Percentiles rank a stretch among this genome's conserved stretches.
Evolutionary conservation across 2,888 invertebrate genomes (phyloP).

Genomic region (Perithous albicinctus): DNA sequence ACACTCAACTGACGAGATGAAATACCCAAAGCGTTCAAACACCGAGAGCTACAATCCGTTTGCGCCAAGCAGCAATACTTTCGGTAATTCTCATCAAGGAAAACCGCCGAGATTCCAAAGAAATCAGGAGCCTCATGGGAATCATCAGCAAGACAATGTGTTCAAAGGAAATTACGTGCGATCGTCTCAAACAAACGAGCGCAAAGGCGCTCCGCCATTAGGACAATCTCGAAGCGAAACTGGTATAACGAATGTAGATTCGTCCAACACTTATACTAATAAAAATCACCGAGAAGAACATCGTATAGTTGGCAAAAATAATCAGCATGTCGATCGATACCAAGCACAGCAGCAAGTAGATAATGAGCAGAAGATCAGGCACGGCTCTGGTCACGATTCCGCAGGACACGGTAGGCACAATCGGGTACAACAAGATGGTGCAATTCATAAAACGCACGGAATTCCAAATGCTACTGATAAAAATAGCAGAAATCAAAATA

Average conservation of each 20-base stretch:
- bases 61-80: slow-evolving; percentile 67
- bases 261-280: slow-evolving; percentile 8
- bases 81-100: slow-evolving; percentile 75
- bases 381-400: slow-evolving; percentile 68
- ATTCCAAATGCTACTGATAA: slow-evolving; percentile 70
- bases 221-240: slow-evolving; percentile 69
- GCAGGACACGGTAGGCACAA: slow-evolving; percentile 73
- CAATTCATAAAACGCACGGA: slow-evolving; percentile 67
- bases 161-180: slow-evolving; percentile 71
- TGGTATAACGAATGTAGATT: slow-evolving; percentile 44
- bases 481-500: slow-evolving; percentile 76
- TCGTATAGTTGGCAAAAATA: slow-evolving; percentile 65
- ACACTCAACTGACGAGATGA: slow-evolving; percentile 76
- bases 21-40: slow-evolving; percentile 74
- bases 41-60: slow-evolving; percentile 68
- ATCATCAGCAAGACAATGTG: slow-evolving; percentile 74
- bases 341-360: slow-evolving; percentile 43
- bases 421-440: slow-evolving; percentile 73
- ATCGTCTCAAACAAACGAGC: slow-evolving; percentile 73
- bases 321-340: slow-evolving; percentile 49
- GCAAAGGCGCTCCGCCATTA: slow-evolving; percentile 71
- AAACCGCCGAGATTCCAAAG: slow-evolving; percentile 88
- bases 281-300: slow-evolving; percentile 68
- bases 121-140: slow-evolving; percentile 81
- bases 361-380: slow-evolving; percentile 49